These are phyloP conservation scores for Listrodromus nycthemerus DNA, from an alignment of 2,888 invertebrate genomes.

Conservation along the genomic window DNA sequence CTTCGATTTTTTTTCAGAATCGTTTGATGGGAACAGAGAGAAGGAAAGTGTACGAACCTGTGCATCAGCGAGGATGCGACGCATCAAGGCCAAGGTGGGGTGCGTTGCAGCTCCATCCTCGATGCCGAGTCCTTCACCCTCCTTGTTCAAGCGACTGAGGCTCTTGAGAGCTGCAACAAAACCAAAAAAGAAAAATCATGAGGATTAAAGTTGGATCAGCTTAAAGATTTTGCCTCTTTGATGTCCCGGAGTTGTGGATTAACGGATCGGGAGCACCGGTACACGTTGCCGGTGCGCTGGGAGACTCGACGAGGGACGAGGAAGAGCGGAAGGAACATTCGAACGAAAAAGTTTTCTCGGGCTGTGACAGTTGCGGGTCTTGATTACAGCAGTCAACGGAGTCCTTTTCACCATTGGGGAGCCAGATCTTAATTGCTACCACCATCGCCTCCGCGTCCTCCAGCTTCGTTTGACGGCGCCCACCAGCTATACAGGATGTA, in stretches of 20 bases:
- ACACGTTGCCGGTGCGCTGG: neutral
- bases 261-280: constrained; percentile 29
- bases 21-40: constrained; percentile 57
- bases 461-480: constrained; percentile 13
- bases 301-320: neutral
- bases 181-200: constrained; percentile 41
- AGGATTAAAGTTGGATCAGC: constrained; percentile 8
- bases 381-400: constrained; percentile 45
- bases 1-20: neutral
- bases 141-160: constrained; percentile 80
- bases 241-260: constrained; percentile 6
- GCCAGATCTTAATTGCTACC: constrained; percentile 60
- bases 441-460: constrained; percentile 20
- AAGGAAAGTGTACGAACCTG: constrained; percentile 87
- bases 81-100: constrained; percentile 94
- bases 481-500: constrained; percentile 13
- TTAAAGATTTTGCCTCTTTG: neutral
- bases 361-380: constrained; percentile 43
- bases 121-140: constrained; percentile 81
- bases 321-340: neutral
- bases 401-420: constrained; percentile 27
- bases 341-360: constrained; percentile 26
- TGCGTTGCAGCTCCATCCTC: constrained; percentile 84
- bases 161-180: constrained; percentile 81
- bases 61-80: constrained; percentile 94